Percentiles rank a stretch among this genome's conserved stretches.
Conservation (phyloP, 2,797 vertebrate genomes). For the Sebastes kiyomatsui region DNA sequence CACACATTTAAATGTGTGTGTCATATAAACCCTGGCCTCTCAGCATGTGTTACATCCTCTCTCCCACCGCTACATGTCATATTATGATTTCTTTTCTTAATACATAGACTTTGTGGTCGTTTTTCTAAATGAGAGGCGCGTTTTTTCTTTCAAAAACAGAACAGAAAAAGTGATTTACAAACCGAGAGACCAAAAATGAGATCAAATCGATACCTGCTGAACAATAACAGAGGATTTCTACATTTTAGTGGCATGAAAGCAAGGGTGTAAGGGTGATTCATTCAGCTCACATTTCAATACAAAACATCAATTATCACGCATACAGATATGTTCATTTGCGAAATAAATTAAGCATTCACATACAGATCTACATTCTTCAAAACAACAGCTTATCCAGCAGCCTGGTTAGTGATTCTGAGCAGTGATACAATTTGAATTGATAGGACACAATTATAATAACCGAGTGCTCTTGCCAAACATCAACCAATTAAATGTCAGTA, state of each 20-base stretch:
- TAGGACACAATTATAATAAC: neutral
- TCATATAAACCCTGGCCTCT: constrained; percentile 27
- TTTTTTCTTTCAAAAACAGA: neutral
- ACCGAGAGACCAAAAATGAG: neutral
- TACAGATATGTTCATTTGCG: neutral
- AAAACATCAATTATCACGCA: neutral
- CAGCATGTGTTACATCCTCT: neutral
- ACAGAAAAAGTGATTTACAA: neutral
- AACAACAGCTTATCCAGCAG: neutral
- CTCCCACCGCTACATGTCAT: neutral
- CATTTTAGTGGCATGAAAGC: neutral
- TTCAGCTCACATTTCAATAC: neutral
- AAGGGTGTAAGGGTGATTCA: neutral
- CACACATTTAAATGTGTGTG: constrained; percentile 21
- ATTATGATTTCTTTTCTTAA: neutral
- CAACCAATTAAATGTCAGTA: neutral
- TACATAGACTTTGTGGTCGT: neutral
- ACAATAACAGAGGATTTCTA: neutral
- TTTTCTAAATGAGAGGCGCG: neutral
- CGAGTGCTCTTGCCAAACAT: neutral
- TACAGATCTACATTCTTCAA: neutral
- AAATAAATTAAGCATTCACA: neutral
- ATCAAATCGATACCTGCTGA: neutral
- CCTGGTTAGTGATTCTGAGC: neutral
- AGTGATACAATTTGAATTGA: neutral